Conservation (phyloP, 2,797 vertebrate genomes). For the Pipistrellus kuhlii region DNA sequence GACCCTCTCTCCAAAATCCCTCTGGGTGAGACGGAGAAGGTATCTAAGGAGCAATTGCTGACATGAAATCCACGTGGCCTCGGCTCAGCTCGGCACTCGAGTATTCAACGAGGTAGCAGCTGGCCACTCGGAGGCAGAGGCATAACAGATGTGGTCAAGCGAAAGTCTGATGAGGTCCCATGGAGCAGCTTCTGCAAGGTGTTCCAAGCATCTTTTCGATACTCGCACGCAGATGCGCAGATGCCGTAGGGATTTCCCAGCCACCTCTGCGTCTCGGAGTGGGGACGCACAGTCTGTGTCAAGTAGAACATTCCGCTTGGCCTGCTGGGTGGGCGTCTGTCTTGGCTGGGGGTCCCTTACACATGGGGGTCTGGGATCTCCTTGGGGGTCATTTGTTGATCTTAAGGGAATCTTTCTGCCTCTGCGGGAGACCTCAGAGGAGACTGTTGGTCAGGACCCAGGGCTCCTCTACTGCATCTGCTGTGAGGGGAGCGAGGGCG, state of each 20-base stretch:
- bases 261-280: not conserved
- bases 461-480: not conserved
- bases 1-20: not conserved
- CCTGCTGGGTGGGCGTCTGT: not conserved
- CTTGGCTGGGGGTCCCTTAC: not conserved
- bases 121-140: not conserved
- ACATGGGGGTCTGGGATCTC: not conserved
- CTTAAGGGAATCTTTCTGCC: not conserved
- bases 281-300: not conserved
- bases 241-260: not conserved
- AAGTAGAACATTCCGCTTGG: not conserved
- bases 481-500: not conserved
- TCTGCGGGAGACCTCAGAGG: not conserved
- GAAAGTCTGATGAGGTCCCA: not conserved
- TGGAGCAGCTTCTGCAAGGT: not conserved
- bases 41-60: not conserved
- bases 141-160: not conserved
- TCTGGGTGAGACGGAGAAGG: not conserved
- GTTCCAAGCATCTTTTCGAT: not conserved
- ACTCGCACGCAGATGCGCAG: rapidly evolving
- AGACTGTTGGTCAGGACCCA: not conserved
- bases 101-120: not conserved
- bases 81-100: not conserved
- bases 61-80: not conserved
- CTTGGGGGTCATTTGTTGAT: not conserved